Conservation (phyloP, 2,797 vertebrate species). For the Melanotaenia nigrans region DNA sequence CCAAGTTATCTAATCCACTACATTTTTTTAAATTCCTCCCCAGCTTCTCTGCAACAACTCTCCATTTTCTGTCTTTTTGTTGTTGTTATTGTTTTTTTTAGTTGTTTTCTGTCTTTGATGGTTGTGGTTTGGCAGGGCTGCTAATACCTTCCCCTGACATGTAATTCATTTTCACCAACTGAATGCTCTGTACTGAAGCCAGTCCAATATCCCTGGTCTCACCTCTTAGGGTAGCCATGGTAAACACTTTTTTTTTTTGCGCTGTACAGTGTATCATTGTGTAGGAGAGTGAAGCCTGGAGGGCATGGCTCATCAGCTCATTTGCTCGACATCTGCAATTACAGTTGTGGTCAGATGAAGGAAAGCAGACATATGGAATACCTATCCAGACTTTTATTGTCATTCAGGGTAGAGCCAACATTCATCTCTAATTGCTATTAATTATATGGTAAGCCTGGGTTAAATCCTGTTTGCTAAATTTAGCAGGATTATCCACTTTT, state of each 20-base stretch:
- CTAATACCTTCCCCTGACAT: conserved; percentile 39
- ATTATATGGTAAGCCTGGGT: conserved; percentile 40
- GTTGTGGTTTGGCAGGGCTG: conserved; percentile 35
- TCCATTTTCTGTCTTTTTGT: conserved; percentile 5
- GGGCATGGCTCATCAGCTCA: conserved; percentile 33
- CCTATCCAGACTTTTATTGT: conserved; percentile 57
- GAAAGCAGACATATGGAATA: conserved; percentile 65
- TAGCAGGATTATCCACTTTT: conserved; percentile 40
- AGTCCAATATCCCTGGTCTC: conserved; percentile 31
- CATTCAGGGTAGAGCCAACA: conserved; percentile 60
- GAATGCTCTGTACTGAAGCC: conserved; percentile 17
- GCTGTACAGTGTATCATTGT: conserved; percentile 25
- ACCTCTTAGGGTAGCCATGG: conserved; percentile 42
- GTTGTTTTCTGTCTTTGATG: conserved; percentile 38
- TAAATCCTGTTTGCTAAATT: conserved; percentile 50
- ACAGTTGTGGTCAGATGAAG: conserved; percentile 61
- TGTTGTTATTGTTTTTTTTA: background rate
- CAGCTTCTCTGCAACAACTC: conserved; percentile 6
- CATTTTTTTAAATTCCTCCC: background rate
- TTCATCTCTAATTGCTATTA: conserved; percentile 69
- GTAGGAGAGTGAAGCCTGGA: conserved; percentile 31
- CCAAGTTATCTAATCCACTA: conserved; percentile 31
- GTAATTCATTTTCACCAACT: conserved; percentile 36
- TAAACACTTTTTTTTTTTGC: conserved; percentile 42
- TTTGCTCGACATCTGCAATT: conserved; percentile 64